A percentile compares a stretch with the other conserved stretches of the same genome.
These are phyloP conservation scores for Mesorhabditis belari DNA, from an alignment of 2,888 invertebrate species.

Conservation along the genomic window DNA sequence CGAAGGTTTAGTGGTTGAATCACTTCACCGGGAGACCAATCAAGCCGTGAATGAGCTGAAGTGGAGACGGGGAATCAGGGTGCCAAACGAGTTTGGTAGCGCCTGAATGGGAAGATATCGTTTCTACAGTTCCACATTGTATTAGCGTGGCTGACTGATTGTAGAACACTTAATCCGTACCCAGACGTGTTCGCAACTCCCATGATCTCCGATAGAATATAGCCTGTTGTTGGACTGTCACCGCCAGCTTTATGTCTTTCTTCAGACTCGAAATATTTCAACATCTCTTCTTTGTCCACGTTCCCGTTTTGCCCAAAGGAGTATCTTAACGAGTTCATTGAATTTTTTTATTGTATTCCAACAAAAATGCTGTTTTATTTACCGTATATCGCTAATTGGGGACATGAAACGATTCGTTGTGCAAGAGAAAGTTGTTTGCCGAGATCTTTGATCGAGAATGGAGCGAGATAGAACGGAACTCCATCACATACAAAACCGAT, in stretches of 20 bases:
- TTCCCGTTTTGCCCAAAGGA: conserved; percentile 36
- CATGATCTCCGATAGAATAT: conserved; percentile 51
- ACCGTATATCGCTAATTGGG: conserved; percentile 48
- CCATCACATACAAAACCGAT: conserved; percentile 51
- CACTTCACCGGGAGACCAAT: conserved; percentile 50
- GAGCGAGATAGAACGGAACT: conserved; percentile 52
- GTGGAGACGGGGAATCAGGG: conserved; percentile 49
- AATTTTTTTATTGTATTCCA: neutral
- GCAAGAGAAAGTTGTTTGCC: conserved; percentile 51
- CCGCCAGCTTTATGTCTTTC: conserved; percentile 36
- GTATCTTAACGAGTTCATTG: no score
- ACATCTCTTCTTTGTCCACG: conserved; percentile 52
- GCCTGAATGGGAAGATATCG: neutral
- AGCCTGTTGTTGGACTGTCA: conserved; percentile 48
- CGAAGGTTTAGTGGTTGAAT: conserved; percentile 23
- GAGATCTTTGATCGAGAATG: conserved; percentile 52
- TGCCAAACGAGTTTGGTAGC: no score
- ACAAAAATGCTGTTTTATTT: neutral
- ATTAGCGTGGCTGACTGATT: no score
- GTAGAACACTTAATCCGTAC: no score
- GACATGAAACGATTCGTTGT: conserved; percentile 49
- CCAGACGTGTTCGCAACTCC: conserved; percentile 52
- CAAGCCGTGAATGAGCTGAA: conserved; percentile 43
- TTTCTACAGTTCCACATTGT: neutral
- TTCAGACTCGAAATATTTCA: conserved; percentile 48